Evolutionary conservation across 2,113 vertebrate genomes (phyloP).

Genomic region (Eurystomus gularis): DNA sequence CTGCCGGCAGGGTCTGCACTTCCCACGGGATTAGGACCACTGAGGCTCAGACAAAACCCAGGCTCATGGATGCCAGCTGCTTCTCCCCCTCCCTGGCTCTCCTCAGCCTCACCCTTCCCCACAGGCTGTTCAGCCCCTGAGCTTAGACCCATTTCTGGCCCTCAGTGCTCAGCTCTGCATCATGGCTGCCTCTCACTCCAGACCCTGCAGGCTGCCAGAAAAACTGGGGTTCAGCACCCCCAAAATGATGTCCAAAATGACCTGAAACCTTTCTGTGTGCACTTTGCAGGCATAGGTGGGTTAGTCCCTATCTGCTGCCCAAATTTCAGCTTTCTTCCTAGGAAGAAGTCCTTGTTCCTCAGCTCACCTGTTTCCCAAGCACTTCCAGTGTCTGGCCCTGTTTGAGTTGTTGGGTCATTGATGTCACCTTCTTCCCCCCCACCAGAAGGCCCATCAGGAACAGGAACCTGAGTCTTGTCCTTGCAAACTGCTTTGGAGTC

Average conservation of each 20-base stretch:
- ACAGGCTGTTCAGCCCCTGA: background rate
- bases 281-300: background rate
- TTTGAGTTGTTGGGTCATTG: background rate
- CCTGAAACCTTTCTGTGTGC: background rate
- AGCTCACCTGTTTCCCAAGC: background rate
- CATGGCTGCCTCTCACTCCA: background rate
- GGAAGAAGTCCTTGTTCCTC: background rate
- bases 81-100: background rate
- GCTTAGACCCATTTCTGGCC: background rate
- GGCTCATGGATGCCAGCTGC: background rate
- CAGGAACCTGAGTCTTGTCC: background rate
- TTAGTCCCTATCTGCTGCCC: background rate
- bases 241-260: background rate
- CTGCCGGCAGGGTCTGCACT: background rate
- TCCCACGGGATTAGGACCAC: background rate
- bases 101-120: background rate
- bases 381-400: background rate
- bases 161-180: background rate
- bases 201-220: background rate
- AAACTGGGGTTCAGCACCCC: background rate
- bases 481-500: background rate
- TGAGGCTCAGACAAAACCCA: background rate
- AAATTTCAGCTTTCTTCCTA: background rate
- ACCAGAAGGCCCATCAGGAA: background rate
- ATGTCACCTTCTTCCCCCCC: background rate